phyloP scores from a whole-genome alignment of 2,113 vertebrate genomes.

The Empidonax alnorum region DNA sequence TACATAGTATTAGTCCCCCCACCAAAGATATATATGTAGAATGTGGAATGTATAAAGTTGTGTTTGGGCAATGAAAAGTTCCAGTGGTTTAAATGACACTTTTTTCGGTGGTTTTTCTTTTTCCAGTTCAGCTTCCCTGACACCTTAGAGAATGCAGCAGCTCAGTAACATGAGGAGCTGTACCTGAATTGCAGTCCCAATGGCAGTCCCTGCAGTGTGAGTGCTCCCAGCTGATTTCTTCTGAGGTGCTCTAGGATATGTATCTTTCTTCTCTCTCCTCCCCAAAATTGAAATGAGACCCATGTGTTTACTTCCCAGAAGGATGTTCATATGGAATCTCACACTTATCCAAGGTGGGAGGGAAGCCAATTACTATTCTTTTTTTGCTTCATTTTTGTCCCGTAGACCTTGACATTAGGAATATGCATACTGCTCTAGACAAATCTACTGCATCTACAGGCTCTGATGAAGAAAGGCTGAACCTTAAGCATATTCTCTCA shows the following conservation, averaged over 20 bases:
- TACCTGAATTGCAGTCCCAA: background rate
- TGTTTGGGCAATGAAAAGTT: background rate
- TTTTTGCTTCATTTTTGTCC: background rate
- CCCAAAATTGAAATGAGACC: background rate
- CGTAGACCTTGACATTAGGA: background rate
- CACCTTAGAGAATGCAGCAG: background rate
- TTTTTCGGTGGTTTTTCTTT: background rate
- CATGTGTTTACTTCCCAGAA: background rate
- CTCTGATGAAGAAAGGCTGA: background rate
- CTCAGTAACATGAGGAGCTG: background rate
- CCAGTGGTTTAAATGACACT: background rate
- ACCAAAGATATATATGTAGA: background rate
- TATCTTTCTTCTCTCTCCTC: background rate
- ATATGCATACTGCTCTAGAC: background rate
- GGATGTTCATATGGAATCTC: background rate
- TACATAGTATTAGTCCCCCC: background rate
- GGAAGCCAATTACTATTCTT: background rate
- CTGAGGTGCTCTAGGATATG: background rate
- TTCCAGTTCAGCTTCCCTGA: background rate
- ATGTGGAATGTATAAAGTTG: background rate
- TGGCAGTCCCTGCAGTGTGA: rapidly evolving
- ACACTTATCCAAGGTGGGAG: too few species aligned
- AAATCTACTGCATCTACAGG: background rate
- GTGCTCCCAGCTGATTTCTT: background rate
- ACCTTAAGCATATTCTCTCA: background rate